Percentiles rank a stretch among this genome's conserved stretches.
phyloP scores from a whole-genome alignment of 2,797 vertebrate genomes.

The Nyctalus aviator region DNA sequence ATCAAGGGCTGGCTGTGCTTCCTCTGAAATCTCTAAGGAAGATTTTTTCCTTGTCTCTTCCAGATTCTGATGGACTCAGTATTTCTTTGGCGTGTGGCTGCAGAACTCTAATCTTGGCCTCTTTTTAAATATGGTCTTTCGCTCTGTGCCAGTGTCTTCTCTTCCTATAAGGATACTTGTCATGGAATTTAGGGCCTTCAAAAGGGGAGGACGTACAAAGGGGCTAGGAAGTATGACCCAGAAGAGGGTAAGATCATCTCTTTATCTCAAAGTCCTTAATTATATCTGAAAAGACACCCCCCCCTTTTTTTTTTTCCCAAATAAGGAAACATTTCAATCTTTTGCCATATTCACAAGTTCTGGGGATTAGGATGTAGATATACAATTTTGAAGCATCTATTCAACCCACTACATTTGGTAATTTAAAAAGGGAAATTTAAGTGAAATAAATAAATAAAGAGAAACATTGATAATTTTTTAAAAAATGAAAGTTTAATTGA shows the following conservation, averaged over 20 bases:
- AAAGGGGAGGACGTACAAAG: neutral
- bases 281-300: neutral
- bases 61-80: neutral
- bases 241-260: neutral
- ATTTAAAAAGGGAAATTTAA: neutral
- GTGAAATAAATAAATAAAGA: neutral
- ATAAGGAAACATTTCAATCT: neutral
- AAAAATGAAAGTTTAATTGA: neutral
- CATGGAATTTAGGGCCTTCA: neutral
- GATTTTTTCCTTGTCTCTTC: neutral
- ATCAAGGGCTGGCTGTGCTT: neutral
- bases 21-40: neutral
- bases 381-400: neutral
- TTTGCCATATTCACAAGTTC: slow-evolving; percentile 12
- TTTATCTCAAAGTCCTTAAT: neutral
- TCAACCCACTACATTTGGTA: neutral
- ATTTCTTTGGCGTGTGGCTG: neutral
- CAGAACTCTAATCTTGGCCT: neutral
- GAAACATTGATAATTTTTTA: neutral
- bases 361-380: neutral
- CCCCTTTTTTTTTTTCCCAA: neutral
- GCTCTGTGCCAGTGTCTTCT: neutral
- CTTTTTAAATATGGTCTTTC: neutral
- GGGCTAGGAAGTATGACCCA: neutral
- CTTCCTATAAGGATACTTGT: neutral